Evolutionary conservation across 1,140 invertebrate species (phyloP).

Genomic region (Aphaenogaster ashmeadi): DNA sequence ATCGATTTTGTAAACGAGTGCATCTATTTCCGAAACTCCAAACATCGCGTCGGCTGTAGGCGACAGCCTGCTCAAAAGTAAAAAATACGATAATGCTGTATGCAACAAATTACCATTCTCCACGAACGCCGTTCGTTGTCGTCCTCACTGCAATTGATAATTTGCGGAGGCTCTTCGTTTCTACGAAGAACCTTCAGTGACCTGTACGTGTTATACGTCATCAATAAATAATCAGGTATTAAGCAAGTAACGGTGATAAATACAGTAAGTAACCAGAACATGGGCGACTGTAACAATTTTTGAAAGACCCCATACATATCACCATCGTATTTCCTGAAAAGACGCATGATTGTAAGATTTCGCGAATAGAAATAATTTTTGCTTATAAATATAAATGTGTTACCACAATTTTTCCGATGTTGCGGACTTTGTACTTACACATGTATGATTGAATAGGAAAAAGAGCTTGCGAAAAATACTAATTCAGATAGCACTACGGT

Average conservation of each 20-base stretch:
- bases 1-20: not conserved
- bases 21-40: not conserved
- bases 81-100: not conserved
- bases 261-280: constrained; percentile 89
- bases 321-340: constrained; percentile 88
- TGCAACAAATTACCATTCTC: constrained; percentile 14
- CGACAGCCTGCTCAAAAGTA: not conserved
- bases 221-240: constrained; percentile 88
- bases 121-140: constrained; percentile 38
- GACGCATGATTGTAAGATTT: not conserved
- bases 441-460: constrained; percentile 87
- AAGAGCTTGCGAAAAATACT: constrained; percentile 88
- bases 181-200: constrained; percentile 67
- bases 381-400: constrained; percentile 5
- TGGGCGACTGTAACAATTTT: constrained; percentile 87
- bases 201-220: constrained; percentile 77
- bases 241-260: constrained; percentile 88
- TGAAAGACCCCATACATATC: constrained; percentile 90
- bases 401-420: constrained; percentile 37
- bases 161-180: constrained; percentile 64
- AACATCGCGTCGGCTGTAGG: not conserved
- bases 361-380: constrained; percentile 44
- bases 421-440: constrained; percentile 54
- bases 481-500: constrained; percentile 89
- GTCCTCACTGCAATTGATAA: constrained; percentile 2